Evolutionary conservation across 2,797 vertebrate genomes (phyloP), one percentile per base, ranked within the genome.

Genomic region (Staurois parvus): DNA sequence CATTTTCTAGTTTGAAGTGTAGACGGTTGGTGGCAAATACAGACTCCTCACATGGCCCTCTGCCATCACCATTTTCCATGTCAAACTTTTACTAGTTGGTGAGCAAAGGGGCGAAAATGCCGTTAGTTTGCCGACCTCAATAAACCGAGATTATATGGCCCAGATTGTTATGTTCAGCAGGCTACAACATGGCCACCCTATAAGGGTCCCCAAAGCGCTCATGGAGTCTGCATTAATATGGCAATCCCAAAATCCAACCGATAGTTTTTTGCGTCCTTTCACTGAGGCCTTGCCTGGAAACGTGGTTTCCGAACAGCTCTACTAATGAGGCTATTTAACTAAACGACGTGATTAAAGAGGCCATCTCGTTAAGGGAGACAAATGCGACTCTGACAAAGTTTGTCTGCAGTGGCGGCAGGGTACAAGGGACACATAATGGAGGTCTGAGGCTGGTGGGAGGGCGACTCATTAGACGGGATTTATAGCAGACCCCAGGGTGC

Each of bases 351-450:
- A 81, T 70, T 76, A 72, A 87, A 87, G 79, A 76, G 87, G 88
- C 83, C 15, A 40, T 79, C 86, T 37, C 67, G 45, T 56, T 70
- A 79, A 83, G 0, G 74, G 37, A 88, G 87, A 88, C 34, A 76
- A 87, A 79, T 78, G 87, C 26, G 34, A 45, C 40, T 30, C 79
- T 42, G n/a, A 62, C n/a, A 81, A 72, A 91, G 88, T 88, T 66
- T 79, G 62, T 68, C 62, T 78, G 62, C 29, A 62, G 76, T 45
- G 64, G 62, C 9, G 17, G 15, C 19, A 37, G 30, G 19, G 28
- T 30, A 48, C 45, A 48, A 48, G 17, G 77, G 77, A 48, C 4
- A 34, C 28, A 68, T 45, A 30, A 66, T 68, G 6, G 42, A 30
- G 29, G 77, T 37, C n/a, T 12, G 42, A 32, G 21, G 26, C 26